A percentile compares a stretch with the other conserved stretches of the same genome.
Conservation (phyloP, 2,797 vertebrate genomes). For the Acropternis orthonyx region DNA sequence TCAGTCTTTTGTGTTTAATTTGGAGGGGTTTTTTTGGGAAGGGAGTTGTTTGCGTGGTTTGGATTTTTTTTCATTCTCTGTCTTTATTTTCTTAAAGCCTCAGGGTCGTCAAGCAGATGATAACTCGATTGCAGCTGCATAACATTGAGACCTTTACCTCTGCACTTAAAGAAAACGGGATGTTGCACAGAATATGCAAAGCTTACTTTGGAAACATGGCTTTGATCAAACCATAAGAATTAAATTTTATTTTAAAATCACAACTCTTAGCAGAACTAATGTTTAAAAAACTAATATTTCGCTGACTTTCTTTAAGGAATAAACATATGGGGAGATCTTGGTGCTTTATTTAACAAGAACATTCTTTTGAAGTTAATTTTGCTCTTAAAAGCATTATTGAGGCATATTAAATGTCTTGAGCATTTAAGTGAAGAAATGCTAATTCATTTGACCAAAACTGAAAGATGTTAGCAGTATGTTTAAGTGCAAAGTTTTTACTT, state of each 20-base stretch:
- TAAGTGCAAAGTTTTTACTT: background rate
- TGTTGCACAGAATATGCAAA: background rate
- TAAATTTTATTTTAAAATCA: conserved; percentile 50
- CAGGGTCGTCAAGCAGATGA: conserved; percentile 89
- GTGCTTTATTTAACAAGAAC: conserved; percentile 1
- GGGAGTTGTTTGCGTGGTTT: background rate
- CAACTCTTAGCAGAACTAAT: conserved; percentile 26
- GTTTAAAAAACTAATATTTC: conserved; percentile 41
- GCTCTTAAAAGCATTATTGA: conserved; percentile 1
- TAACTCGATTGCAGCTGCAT: conserved; percentile 87
- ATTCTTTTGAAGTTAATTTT: conserved; percentile 14
- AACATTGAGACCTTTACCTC: conserved; percentile 39
- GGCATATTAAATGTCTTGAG: background rate
- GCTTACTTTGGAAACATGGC: conserved; percentile 17
- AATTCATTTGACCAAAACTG: background rate
- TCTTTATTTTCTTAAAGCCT: conserved; percentile 79
- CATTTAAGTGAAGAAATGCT: conserved; percentile 5
- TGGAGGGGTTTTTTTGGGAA: background rate
- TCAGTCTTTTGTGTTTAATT: background rate
- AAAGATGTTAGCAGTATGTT: background rate
- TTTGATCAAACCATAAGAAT: conserved; percentile 50
- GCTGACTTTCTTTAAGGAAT: conserved; percentile 53
- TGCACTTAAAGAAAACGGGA: background rate
- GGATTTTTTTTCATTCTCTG: background rate
- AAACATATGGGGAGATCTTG: conserved; percentile 46